Evolutionary conservation across 1,140 invertebrate genomes (phyloP).

Genomic region (Plectrocnemia conspersa): DNA sequence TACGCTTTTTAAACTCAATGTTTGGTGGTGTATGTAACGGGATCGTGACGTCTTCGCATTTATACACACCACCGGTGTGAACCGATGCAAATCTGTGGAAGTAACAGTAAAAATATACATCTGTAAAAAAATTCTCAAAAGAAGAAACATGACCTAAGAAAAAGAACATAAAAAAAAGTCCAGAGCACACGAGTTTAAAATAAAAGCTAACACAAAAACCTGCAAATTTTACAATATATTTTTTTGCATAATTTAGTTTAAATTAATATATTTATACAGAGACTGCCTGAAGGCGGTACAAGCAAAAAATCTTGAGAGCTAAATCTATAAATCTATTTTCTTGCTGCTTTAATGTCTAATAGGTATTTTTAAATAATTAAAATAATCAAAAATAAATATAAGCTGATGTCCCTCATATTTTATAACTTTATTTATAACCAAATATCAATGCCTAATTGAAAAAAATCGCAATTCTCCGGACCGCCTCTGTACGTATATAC

Average conservation of each 20-base stretch:
- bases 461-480: too few species aligned
- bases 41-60: conserved; percentile 12
- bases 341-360: too few species aligned
- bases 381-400: too few species aligned
- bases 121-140: conserved; percentile 20
- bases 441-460: too few species aligned
- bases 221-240: conserved; percentile 6
- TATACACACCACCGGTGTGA: conserved; percentile 19
- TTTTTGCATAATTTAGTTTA: not conserved
- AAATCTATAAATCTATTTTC: conserved; percentile 15
- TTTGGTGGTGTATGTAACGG: conserved; percentile 19
- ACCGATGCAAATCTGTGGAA: conserved; percentile 7
- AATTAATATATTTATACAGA: not conserved
- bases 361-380: too few species aligned
- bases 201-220: conserved; percentile 10
- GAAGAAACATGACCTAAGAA: conserved; percentile 13
- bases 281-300: not conserved
- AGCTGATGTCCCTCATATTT: too few species aligned
- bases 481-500: too few species aligned
- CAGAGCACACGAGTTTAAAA: not conserved
- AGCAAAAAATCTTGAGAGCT: conserved; percentile 1
- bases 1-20: conserved; percentile 22
- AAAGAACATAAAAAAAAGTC: conserved; percentile 4
- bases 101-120: conserved; percentile 12
- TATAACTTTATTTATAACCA: too few species aligned